A percentile compares a stretch with the other conserved stretches of the same genome.
These are phyloP conservation scores for Drosophila subpulchrella DNA, from an alignment of 1,140 invertebrate genomes.

Conservation along the genomic window DNA sequence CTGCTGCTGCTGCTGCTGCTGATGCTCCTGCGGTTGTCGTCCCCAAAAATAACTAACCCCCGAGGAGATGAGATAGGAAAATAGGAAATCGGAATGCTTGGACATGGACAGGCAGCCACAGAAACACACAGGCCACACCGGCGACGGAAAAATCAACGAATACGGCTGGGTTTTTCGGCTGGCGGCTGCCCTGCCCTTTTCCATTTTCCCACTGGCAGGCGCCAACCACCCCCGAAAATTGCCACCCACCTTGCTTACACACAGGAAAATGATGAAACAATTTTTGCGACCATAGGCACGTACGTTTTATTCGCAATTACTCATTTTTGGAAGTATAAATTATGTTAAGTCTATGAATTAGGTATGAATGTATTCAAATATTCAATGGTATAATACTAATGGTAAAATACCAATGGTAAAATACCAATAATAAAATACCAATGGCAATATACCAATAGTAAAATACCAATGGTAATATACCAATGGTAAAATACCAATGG, in stretches of 20 bases:
- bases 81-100: slow-evolving; percentile 35
- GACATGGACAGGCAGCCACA: slow-evolving; percentile 16
- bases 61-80: slow-evolving; percentile 33
- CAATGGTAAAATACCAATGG: too few relatives aligned
- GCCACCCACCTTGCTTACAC: slow-evolving; percentile 41
- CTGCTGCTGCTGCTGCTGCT: slow-evolving; percentile 5
- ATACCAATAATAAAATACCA: too few relatives aligned
- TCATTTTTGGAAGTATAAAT: background rate
- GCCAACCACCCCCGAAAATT: slow-evolving; percentile 13
- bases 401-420: too few relatives aligned
- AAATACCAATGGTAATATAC: too few relatives aligned
- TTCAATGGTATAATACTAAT: too few relatives aligned
- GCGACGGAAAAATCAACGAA: slow-evolving; percentile 28
- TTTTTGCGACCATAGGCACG: slow-evolving; percentile 2
- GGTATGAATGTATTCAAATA: too few relatives aligned
- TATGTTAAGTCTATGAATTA: background rate
- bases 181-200: slow-evolving; percentile 2
- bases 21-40: slow-evolving; percentile 30
- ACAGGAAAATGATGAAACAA: slow-evolving; percentile 7
- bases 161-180: slow-evolving; percentile 15
- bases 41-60: slow-evolving; percentile 75
- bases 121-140: background rate
- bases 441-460: too few relatives aligned
- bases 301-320: slow-evolving; percentile 10
- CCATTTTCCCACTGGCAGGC: slow-evolving; percentile 13